Conservation (phyloP, 53 echinoderm and acorn worm genomes). For the Holothuria leucospilota region DNA sequence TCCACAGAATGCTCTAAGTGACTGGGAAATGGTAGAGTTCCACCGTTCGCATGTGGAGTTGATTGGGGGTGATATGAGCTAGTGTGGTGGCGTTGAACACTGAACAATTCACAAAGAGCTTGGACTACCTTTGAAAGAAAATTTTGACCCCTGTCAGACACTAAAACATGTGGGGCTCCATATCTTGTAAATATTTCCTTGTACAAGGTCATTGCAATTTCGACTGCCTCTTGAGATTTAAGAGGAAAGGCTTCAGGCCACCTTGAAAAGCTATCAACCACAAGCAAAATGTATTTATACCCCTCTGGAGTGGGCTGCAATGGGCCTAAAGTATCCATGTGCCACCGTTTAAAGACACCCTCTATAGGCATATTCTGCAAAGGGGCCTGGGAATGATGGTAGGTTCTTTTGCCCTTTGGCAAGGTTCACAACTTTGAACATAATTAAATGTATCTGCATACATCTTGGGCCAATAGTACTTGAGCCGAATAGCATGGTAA, state of each 20-base stretch:
- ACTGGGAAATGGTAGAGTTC: conserved; percentile 62
- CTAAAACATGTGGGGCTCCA: conserved; percentile 49
- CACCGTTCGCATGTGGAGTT: conserved; percentile 61
- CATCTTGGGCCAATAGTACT: no score
- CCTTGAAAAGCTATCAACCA: conserved; percentile 60
- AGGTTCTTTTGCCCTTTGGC: no score
- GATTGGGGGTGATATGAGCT: conserved; percentile 55
- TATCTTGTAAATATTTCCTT: conserved; percentile 53
- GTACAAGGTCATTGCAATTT: conserved; percentile 47
- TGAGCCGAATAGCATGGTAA: no score
- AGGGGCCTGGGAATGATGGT: conserved; percentile 25
- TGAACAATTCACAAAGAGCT: conserved; percentile 60
- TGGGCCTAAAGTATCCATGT: conserved; percentile 56
- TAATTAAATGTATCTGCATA: no score
- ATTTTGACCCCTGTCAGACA: conserved; percentile 58
- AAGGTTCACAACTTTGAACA: no score
- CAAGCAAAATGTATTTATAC: conserved; percentile 44
- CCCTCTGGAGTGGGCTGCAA: conserved; percentile 26
- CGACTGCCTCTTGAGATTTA: conserved; percentile 50
- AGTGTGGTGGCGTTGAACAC: conserved; percentile 50
- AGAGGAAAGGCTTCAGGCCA: conserved; percentile 64
- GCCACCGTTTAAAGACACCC: conserved; percentile 44
- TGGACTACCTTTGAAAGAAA: conserved; percentile 50
- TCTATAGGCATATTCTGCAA: conserved; percentile 45
- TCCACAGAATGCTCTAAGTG: conserved; percentile 50